A percentile compares a stretch with the other conserved stretches of the same genome.
Evolutionary conservation across 2,113 vertebrate genomes (phyloP).

Genomic region (Nipponia nippon): DNA sequence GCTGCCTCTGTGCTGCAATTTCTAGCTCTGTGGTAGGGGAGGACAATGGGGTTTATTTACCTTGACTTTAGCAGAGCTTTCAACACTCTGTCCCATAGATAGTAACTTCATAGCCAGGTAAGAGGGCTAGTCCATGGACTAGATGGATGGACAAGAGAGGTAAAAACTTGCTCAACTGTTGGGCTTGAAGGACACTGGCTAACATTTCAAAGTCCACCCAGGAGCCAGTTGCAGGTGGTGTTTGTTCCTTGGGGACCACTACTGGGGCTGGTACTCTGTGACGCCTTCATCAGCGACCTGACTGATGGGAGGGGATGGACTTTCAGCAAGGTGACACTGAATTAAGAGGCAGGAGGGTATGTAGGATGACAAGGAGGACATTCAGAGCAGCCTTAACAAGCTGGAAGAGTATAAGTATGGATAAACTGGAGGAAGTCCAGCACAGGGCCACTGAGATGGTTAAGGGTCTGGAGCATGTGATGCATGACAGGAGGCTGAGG

Average conservation of each 20-base stretch:
- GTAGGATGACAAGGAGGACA: neutral
- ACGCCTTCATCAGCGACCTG: neutral
- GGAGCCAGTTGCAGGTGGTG: neutral
- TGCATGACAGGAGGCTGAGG: neutral
- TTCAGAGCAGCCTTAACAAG: neutral
- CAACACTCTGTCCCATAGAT: neutral
- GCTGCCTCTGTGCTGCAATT: neutral
- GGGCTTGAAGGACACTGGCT: neutral
- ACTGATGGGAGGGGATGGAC: neutral
- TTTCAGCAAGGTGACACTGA: neutral
- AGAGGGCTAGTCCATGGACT: neutral
- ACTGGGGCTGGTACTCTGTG: neutral
- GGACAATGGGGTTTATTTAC: rapidly evolving
- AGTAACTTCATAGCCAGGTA: neutral
- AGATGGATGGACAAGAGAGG: neutral
- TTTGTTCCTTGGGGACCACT: rapidly evolving
- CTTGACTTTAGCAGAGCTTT: neutral
- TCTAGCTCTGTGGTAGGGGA: neutral
- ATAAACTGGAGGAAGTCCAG: neutral
- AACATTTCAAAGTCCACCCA: neutral
- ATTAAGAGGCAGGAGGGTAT: neutral
- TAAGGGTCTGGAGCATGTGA: rapidly evolving
- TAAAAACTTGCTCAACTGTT: neutral
- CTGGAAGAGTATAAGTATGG: neutral
- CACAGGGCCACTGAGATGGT: neutral